These are phyloP conservation scores for Andrena flavipes DNA, from an alignment of 2,888 invertebrate species.

Conservation along the genomic window DNA sequence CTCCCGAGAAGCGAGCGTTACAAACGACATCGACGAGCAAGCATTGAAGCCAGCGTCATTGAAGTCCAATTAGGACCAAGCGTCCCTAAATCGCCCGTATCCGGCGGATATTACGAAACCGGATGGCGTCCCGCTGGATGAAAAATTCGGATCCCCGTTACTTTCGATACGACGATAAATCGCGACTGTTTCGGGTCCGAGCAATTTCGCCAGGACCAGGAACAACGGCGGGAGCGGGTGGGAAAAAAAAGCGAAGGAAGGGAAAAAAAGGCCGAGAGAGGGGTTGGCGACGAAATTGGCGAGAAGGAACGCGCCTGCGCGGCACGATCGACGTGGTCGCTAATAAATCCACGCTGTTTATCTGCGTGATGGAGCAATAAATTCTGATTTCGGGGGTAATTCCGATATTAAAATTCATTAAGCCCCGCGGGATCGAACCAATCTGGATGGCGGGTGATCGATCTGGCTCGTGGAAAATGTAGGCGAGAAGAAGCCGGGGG, in stretches of 20 bases:
- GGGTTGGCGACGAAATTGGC: conserved; percentile 20
- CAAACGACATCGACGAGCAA: not conserved
- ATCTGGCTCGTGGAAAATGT: not conserved
- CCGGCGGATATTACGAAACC: conserved; percentile 21
- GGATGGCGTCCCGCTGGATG: conserved; percentile 7
- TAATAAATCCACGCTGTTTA: conserved; percentile 55
- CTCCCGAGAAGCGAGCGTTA: not conserved
- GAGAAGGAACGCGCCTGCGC: not conserved
- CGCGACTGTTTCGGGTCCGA: conserved; percentile 26
- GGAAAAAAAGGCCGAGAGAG: not conserved
- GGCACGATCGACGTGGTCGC: conserved; percentile 14
- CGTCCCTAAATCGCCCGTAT: conserved; percentile 39
- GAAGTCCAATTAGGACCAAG: conserved; percentile 26
- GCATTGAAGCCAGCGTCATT: conserved; percentile 16
- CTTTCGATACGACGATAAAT: conserved; percentile 53
- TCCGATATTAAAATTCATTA: conserved; percentile 46
- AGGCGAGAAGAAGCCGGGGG: not conserved
- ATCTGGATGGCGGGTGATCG: not conserved
- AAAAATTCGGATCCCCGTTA: conserved; percentile 47
- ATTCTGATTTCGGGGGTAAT: conserved; percentile 34
- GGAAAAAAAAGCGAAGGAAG: not conserved
- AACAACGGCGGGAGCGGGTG: conserved; percentile 27
- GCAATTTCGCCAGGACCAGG: conserved; percentile 40
- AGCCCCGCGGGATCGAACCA: not conserved
- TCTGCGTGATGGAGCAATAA: conserved; percentile 39